Evolutionary conservation across 1,140 invertebrate species (phyloP).

Genomic region (Sycophila sp.): DNA sequence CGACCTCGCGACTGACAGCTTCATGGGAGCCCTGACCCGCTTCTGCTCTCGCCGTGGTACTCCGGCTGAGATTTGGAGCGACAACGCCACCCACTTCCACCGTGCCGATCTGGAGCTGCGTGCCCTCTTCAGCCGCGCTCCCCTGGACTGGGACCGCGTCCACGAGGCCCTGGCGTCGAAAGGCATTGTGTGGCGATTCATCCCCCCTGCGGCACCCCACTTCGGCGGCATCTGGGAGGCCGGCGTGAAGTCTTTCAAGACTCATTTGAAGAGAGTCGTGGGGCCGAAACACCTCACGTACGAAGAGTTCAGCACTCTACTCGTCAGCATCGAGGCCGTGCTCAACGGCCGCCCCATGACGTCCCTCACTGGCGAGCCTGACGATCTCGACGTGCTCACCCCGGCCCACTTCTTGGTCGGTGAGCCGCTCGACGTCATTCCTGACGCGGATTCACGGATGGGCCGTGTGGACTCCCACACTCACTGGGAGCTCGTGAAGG

Average conservation of each 20-base stretch:
- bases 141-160: background rate
- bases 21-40: constrained; percentile 1
- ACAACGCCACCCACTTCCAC: constrained; percentile 19
- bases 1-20: background rate
- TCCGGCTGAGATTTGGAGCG: background rate
- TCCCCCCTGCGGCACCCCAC: background rate
- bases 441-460: too few relatives aligned
- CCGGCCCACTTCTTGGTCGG: background rate
- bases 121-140: background rate
- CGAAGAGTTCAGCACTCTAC: background rate
- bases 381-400: background rate
- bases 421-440: too few relatives aligned
- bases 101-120: constrained; percentile 20
- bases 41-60: constrained; percentile 12
- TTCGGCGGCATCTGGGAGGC: constrained; percentile 2
- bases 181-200: background rate
- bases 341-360: background rate
- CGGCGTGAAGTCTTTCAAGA: background rate
- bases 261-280: background rate
- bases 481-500: background rate
- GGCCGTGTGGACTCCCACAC: background rate
- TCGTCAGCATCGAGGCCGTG: background rate
- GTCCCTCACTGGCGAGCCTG: background rate
- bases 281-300: background rate
- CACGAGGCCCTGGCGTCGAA: background rate